Evolutionary conservation across 1,140 invertebrate genomes (phyloP).

Genomic region (Drosophila murphyi): DNA sequence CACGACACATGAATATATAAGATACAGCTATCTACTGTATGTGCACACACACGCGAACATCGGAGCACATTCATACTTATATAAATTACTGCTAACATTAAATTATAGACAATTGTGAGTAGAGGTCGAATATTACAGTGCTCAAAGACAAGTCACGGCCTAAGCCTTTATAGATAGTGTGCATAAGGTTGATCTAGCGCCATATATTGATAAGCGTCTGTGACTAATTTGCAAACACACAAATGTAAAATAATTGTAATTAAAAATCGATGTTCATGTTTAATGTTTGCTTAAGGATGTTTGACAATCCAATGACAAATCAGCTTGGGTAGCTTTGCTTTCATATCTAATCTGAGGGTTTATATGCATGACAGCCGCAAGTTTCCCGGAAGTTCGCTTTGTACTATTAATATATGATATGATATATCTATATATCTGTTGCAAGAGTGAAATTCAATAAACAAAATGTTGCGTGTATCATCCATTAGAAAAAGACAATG

Average conservation of each 20-base stretch:
- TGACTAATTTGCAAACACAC: background rate
- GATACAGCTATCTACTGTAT: constrained; percentile 21
- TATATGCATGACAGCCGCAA: constrained; percentile 44
- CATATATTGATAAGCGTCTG: constrained; percentile 18
- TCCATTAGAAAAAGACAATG: constrained; percentile 57
- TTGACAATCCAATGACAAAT: constrained; percentile 31
- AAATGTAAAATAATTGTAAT: background rate
- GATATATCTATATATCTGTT: constrained; percentile 14
- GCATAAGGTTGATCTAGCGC: constrained; percentile 1
- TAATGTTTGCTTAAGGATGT: constrained; percentile 22
- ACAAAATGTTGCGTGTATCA: constrained; percentile 51
- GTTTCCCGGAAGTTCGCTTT: constrained; percentile 45
- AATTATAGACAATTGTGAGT: constrained; percentile 80
- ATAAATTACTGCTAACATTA: constrained; percentile 62
- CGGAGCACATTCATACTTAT: background rate
- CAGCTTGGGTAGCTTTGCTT: constrained; percentile 19
- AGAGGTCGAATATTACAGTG: constrained; percentile 56
- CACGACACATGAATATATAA: background rate
- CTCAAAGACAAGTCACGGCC: constrained; percentile 35
- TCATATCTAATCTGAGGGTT: constrained; percentile 56
- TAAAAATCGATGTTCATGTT: constrained; percentile 18
- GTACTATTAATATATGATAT: constrained; percentile 29
- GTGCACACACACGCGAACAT: constrained; percentile 16
- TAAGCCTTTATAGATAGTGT: constrained; percentile 1
- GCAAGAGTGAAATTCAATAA: constrained; percentile 66